Conservation (phyloP, 2,797 vertebrate species). For the Helarctos malayanus region DNA sequence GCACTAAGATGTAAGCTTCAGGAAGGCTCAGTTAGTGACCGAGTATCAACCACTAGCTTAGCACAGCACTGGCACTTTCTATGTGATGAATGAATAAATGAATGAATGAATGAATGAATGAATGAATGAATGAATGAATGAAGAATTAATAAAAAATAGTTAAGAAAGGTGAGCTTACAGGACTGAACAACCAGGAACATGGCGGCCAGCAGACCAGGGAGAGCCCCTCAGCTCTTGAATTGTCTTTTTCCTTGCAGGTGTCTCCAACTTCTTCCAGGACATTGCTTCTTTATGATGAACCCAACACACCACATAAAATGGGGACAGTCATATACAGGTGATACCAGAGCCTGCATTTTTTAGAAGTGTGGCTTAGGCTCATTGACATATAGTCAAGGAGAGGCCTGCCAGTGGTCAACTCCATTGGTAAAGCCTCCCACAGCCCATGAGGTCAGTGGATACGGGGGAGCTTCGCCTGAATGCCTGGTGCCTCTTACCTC, state of each 20-base stretch:
- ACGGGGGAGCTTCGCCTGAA: fast-evolving
- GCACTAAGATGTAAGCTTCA: background rate
- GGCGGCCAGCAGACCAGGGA: background rate
- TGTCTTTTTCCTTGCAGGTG: background rate
- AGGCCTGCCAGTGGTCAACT: fast-evolving
- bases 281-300: background rate
- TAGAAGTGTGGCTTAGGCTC: background rate
- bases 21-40: background rate
- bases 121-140: background rate
- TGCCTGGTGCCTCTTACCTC: background rate
- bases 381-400: fast-evolving
- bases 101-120: too few relatives aligned
- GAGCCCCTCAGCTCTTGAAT: background rate
- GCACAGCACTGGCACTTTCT: fast-evolving
- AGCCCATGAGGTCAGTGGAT: fast-evolving
- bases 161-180: background rate
- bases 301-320: fast-evolving
- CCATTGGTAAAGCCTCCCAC: fast-evolving
- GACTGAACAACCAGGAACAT: background rate
- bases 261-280: background rate
- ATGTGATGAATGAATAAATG: fast-evolving
- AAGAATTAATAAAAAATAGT: background rate
- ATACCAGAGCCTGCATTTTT: fast-evolving
- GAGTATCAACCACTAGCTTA: background rate
- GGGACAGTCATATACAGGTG: fast-evolving